Evolutionary conservation across 2,888 invertebrate genomes (phyloP).

Genomic region (Metacarcinus magister): DNA sequence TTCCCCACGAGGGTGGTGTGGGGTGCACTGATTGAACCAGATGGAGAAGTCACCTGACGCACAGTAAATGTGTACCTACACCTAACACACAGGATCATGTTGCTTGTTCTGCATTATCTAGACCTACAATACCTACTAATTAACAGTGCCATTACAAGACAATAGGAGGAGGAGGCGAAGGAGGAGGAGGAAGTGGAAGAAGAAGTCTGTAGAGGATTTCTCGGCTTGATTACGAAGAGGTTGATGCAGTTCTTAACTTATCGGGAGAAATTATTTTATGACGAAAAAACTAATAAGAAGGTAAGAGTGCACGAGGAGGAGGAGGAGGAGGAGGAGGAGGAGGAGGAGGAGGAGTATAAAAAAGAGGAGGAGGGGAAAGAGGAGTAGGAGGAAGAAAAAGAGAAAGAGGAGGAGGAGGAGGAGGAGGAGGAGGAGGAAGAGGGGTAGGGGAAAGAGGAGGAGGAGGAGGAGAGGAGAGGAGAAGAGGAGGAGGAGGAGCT

Average conservation of each 20-base stretch:
- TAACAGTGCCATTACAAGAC: too few relatives aligned
- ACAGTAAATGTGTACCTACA: too few relatives aligned
- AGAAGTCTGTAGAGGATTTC: neutral
- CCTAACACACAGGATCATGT: too few relatives aligned
- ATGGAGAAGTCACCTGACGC: too few relatives aligned
- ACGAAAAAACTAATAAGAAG: slow-evolving; percentile 18
- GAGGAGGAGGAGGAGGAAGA: neutral
- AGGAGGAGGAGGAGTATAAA: neutral
- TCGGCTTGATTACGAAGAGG: neutral
- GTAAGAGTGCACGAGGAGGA: neutral
- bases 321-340: neutral
- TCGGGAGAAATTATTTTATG: neutral
- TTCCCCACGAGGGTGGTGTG: too few relatives aligned
- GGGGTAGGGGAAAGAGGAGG: neutral
- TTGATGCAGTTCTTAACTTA: neutral
- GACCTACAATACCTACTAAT: too few relatives aligned
- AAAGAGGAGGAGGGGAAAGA: neutral
- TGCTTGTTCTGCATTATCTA: too few relatives aligned
- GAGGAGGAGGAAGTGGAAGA: neutral
- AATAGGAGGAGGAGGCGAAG: neutral
- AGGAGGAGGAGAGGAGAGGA: neutral
- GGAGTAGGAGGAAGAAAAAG: neutral
- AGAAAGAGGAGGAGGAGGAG: neutral
- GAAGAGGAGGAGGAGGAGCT: too few relatives aligned
- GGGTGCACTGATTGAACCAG: too few relatives aligned